A percentile compares a stretch with the other conserved stretches of the same genome.
phyloP scores from a whole-genome alignment of 2,797 vertebrate species.

The Notolepis coatsorum region DNA sequence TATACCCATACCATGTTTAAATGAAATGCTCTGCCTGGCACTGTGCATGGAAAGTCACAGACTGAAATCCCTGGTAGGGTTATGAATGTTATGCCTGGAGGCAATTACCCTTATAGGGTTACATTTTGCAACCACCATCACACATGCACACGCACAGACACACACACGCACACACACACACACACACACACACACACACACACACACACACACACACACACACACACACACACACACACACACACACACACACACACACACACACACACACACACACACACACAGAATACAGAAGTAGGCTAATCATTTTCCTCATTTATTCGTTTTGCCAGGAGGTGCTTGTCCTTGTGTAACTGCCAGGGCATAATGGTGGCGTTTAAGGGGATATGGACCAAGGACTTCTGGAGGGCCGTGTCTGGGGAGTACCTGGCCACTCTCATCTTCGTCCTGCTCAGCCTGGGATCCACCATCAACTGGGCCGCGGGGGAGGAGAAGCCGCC shows the following conservation, averaged over 20 bases:
- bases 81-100: slow-evolving; percentile 60
- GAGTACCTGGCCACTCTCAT: slow-evolving; percentile 94
- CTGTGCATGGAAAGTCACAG: slow-evolving; percentile 64
- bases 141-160: too few species aligned
- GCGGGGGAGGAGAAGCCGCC: slow-evolving; percentile 80
- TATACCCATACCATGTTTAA: slow-evolving; percentile 50
- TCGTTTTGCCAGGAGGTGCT: slow-evolving; percentile 86
- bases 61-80: slow-evolving; percentile 61
- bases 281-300: slow-evolving; percentile 67
- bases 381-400: slow-evolving; percentile 95
- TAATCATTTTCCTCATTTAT: slow-evolving; percentile 69
- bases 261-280: slow-evolving; percentile 24
- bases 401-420: slow-evolving; percentile 93
- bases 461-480: slow-evolving; percentile 94
- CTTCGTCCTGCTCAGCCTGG: slow-evolving; percentile 92
- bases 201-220: slow-evolving; percentile 31
- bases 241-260: too few species aligned
- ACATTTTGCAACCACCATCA: slow-evolving; percentile 52
- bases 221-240: too few species aligned
- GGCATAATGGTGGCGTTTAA: slow-evolving; percentile 92
- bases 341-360: slow-evolving; percentile 81
- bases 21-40: slow-evolving; percentile 47
- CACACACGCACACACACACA: too few species aligned
- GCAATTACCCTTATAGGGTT: slow-evolving; percentile 60
- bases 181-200: slow-evolving; percentile 9